These are phyloP conservation scores for Cephalopachus bancanus DNA, from an alignment of 2,797 vertebrate genomes.

Conservation along the genomic window DNA sequence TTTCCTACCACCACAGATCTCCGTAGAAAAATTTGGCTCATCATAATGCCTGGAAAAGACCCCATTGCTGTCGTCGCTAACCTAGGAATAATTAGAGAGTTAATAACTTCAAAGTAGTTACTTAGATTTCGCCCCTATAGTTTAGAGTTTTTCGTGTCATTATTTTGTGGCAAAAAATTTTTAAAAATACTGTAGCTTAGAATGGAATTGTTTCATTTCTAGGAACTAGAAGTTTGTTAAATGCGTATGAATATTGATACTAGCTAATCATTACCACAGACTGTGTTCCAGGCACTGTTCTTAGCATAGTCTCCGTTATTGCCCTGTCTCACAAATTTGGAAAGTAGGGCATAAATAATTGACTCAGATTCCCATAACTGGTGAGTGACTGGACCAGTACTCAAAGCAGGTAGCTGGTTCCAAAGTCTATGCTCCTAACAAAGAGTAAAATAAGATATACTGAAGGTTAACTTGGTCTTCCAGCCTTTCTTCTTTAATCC, in stretches of 20 bases:
- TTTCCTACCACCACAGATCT: neutral
- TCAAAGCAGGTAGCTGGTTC: neutral
- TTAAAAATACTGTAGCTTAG: neutral
- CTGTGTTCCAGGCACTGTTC: neutral
- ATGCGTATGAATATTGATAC: neutral
- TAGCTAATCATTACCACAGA: neutral
- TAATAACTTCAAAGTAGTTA: slow-evolving; percentile 37
- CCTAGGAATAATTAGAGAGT: neutral
- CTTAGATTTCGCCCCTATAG: neutral
- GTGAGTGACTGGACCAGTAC: neutral
- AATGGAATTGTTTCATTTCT: neutral
- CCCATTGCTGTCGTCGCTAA: neutral
- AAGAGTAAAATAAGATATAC: neutral
- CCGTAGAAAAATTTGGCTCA: neutral
- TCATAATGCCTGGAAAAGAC: neutral
- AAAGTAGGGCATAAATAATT: neutral
- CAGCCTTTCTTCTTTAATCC: neutral
- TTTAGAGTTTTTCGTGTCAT: slow-evolving; percentile 23
- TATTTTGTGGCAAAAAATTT: slow-evolving; percentile 10
- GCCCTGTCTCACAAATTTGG: neutral
- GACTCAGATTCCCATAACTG: neutral
- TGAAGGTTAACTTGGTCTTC: neutral
- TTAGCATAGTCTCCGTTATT: neutral
- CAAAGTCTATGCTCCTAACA: neutral
- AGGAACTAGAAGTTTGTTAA: neutral